A percentile compares a stretch with the other conserved stretches of the same genome.
Conservation (phyloP, 2,113 vertebrate species). For the Pundamilia nyererei region DNA sequence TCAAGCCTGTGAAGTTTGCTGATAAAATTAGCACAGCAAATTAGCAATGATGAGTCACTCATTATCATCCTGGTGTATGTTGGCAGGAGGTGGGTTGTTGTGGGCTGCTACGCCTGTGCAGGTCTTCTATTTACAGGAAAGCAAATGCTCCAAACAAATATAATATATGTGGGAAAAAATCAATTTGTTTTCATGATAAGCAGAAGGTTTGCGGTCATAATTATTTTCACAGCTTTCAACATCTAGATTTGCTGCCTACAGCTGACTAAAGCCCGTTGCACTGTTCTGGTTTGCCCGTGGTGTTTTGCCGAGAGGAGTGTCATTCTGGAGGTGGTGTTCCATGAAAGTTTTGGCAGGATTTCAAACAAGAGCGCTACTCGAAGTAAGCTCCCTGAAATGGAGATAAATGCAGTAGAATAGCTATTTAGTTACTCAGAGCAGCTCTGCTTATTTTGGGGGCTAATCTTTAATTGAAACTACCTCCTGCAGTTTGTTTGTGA, state of each 20-base stretch:
- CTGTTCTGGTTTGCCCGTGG: neutral
- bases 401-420: neutral
- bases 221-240: neutral
- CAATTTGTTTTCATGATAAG: constrained; percentile 10
- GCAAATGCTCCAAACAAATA: neutral
- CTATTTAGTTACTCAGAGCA: neutral
- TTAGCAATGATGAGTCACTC: constrained; percentile 56
- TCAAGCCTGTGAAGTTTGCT: constrained; percentile 18
- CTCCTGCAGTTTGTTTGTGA: constrained; percentile 5
- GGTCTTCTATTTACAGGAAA: constrained; percentile 18
- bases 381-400: neutral
- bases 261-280: neutral
- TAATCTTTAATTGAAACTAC: constrained; percentile 18
- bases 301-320: neutral
- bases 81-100: constrained; percentile 39
- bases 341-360: neutral
- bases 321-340: neutral
- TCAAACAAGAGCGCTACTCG: neutral
- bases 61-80: constrained; percentile 37
- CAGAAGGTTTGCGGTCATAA: constrained; percentile 6
- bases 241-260: neutral
- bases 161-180: neutral
- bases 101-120: constrained; percentile 22
- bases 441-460: neutral
- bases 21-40: constrained; percentile 56